phyloP scores from a whole-genome alignment of 2,888 invertebrate genomes.

The Caenorhabditis virilis region DNA sequence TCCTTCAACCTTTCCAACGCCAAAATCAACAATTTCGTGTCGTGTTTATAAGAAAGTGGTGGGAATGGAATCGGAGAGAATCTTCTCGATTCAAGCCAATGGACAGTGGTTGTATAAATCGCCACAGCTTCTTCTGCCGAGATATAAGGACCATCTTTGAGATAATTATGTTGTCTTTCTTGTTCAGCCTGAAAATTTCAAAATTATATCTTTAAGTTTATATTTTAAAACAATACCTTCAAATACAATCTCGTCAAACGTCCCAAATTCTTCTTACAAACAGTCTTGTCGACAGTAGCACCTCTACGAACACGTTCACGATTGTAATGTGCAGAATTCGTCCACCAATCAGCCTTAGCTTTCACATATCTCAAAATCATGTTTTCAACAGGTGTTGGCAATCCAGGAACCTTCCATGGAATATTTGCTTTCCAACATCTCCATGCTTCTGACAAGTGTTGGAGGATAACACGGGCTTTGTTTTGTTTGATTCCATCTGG shows the following conservation, averaged over 20 bases:
- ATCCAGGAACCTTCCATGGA: conserved; percentile 98
- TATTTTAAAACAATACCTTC: conserved; percentile 73
- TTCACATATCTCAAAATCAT: conserved; percentile 99
- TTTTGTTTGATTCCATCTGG: conserved; percentile 99
- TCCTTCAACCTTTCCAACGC: conserved; percentile 81
- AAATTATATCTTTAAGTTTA: not conserved
- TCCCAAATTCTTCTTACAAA: conserved; percentile 99
- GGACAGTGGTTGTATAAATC: conserved; percentile 98
- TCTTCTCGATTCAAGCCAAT: conserved; percentile 96
- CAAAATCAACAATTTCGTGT: conserved; percentile 94
- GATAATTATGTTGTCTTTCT: conserved; percentile 96
- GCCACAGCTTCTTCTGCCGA: conserved; percentile 99
- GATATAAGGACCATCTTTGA: conserved; percentile 99
- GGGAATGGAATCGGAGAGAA: conserved; percentile 99
- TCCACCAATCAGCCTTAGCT: conserved; percentile 99
- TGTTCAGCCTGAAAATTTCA: conserved; percentile 78
- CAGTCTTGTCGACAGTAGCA: conserved; percentile 99
- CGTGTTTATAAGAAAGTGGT: conserved; percentile 97
- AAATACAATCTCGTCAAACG: conserved; percentile 93
- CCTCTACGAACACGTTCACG: conserved; percentile 95
- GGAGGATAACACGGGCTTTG: conserved; percentile 96
- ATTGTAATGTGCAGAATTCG: conserved; percentile 99
- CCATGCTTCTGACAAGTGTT: conserved; percentile 99
- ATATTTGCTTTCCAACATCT: conserved; percentile 99
- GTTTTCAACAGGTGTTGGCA: conserved; percentile 98